Evolutionary conservation across 2,113 vertebrate genomes (phyloP), one percentile per base, ranked within the genome.

Genomic region (Oplegnathus fasciatus): DNA sequence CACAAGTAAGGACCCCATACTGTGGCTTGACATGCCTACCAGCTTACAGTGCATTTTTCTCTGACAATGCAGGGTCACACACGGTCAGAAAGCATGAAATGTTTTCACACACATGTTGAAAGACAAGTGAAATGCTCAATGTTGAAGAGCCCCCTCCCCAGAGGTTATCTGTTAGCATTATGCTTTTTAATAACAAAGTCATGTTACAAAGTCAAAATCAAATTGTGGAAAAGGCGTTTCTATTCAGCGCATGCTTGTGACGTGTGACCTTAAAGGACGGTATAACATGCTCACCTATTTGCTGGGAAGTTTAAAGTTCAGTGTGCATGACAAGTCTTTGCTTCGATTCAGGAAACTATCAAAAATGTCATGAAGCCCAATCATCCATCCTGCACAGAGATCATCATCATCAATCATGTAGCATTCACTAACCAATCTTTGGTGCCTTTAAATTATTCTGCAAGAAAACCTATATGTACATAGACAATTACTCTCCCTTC

Each of bases 11-110:
- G 94, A 94, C 94, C 94, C 90, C 94, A 94, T 93, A 91, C 94
- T 94, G 94, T 44, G 94, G 72, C 81, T 54, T 95, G 94, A 95
- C 94, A 94, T 91, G 91, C 91, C 92, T 73, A 90, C 88, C 92
- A 91, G 94, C 94, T 94, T 94, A 95, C 94, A 86, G 82, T 94
- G 93, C 94, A 94, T 91, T 95, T 94, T 94, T 89, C 90, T 89
- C 90, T 93, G 92, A 94, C 94, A 94, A 93, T 89, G 84, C 84
- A 74, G 93, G 93, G 93, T 93, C 91, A 92, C 89, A 73, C 76
- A 90, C 75, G 86, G 91, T 91, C 91, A 89, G 81, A 89, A 92
- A 85, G 88, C 92, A 87, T 91, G 90, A 91, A 88, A 91, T 86
- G 88, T 90, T 88, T 91, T 88, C 85, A 91, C 93, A 91, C 86